These are phyloP conservation scores for Myotis yumanensis DNA, from an alignment of 2,113 vertebrate genomes.

Conservation along the genomic window DNA sequence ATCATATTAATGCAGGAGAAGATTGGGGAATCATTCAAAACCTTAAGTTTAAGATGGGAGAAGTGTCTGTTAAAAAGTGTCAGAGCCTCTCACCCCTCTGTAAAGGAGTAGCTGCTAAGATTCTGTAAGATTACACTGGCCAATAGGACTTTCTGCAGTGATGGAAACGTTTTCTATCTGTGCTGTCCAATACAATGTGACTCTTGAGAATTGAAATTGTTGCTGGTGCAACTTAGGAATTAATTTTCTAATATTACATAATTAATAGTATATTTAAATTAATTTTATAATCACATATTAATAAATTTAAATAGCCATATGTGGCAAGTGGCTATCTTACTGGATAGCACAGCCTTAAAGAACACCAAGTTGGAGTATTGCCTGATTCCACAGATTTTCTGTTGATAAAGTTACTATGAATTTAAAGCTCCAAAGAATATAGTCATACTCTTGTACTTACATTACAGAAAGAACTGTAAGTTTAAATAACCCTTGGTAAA, in stretches of 20 bases:
- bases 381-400: conserved; percentile 1
- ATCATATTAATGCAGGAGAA: background rate
- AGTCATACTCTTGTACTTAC: background rate
- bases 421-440: background rate
- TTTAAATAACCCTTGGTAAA: background rate
- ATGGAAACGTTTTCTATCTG: background rate
- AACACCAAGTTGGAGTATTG: background rate
- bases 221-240: background rate
- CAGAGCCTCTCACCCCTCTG: background rate
- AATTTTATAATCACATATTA: background rate
- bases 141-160: background rate
- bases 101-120: background rate
- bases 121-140: background rate
- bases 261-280: background rate
- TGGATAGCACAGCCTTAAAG: background rate
- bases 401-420: background rate
- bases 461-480: background rate
- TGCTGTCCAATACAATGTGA: background rate
- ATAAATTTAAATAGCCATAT: background rate
- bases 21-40: background rate
- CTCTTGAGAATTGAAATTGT: background rate
- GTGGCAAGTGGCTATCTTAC: background rate
- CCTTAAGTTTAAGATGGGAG: background rate
- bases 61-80: background rate
- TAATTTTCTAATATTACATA: background rate